Evolutionary conservation across 1,140 invertebrate species (phyloP).

Genomic region (Drosophila navojoa): DNA sequence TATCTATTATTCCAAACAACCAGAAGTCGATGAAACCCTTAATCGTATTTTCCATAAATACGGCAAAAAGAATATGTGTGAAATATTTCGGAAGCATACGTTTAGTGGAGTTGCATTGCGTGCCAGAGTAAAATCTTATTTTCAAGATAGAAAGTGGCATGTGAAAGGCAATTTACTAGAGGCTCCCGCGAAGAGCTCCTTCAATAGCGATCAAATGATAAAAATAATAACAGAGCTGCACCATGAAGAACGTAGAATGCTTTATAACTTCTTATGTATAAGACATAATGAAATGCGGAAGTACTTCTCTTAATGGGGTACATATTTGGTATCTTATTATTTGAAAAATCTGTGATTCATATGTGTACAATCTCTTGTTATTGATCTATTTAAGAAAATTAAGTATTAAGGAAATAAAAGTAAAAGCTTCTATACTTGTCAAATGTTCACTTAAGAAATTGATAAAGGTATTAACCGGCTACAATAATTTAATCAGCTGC

Average conservation of each 20-base stretch:
- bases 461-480: too few species aligned
- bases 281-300: too few species aligned
- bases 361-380: too few species aligned
- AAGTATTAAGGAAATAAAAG: too few species aligned
- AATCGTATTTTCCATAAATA: slow-evolving; percentile 61
- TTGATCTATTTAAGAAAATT: too few species aligned
- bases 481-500: too few species aligned
- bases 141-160: slow-evolving; percentile 51
- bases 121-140: slow-evolving; percentile 52
- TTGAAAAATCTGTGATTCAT: too few species aligned
- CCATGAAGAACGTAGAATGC: slow-evolving; percentile 43
- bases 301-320: too few species aligned
- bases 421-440: too few species aligned
- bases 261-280: slow-evolving; percentile 52
- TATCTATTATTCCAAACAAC: slow-evolving; percentile 47
- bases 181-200: slow-evolving; percentile 56
- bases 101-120: slow-evolving; percentile 54
- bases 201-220: slow-evolving; percentile 49
- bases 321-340: too few species aligned
- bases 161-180: slow-evolving; percentile 57
- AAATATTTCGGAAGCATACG: slow-evolving; percentile 57
- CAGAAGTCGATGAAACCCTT: slow-evolving; percentile 56
- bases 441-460: too few species aligned
- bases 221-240: slow-evolving; percentile 46
- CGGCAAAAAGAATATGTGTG: slow-evolving; percentile 67